These are phyloP conservation scores for Drosophila pallidifrons DNA, from an alignment of 1,140 invertebrate species.

Conservation along the genomic window DNA sequence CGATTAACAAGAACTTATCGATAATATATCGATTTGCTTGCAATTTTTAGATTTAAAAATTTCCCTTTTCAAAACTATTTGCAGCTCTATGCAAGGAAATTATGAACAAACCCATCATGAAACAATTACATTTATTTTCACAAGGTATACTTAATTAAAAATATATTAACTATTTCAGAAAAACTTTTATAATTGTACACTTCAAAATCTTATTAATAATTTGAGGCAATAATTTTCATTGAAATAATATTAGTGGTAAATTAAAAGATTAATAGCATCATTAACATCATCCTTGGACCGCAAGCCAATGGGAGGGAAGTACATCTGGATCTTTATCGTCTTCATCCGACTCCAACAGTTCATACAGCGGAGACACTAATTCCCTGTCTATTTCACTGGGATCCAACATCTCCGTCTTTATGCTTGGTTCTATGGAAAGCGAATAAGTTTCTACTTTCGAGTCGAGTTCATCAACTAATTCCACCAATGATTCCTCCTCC, in stretches of 20 bases:
- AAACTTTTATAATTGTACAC: background rate
- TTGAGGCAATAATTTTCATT: background rate
- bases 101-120: too few relatives aligned
- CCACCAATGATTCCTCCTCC: background rate
- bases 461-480: constrained; percentile 1
- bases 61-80: too few relatives aligned
- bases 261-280: background rate
- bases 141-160: background rate
- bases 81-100: too few relatives aligned
- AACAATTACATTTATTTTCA: too few relatives aligned
- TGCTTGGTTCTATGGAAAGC: constrained; percentile 1
- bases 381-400: background rate
- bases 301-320: constrained; percentile 13
- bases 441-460: background rate
- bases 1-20: too few relatives aligned
- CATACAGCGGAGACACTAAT: background rate
- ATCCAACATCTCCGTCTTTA: background rate
- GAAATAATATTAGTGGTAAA: background rate
- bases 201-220: background rate
- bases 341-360: constrained; percentile 14
- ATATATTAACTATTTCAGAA: background rate
- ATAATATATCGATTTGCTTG: too few relatives aligned
- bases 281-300: background rate
- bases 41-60: too few relatives aligned
- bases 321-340: constrained; percentile 2